Base-by-base conservation (phyloP, 2,113 vertebrate species). In the Dicrurus megarhynchus region DNA sequence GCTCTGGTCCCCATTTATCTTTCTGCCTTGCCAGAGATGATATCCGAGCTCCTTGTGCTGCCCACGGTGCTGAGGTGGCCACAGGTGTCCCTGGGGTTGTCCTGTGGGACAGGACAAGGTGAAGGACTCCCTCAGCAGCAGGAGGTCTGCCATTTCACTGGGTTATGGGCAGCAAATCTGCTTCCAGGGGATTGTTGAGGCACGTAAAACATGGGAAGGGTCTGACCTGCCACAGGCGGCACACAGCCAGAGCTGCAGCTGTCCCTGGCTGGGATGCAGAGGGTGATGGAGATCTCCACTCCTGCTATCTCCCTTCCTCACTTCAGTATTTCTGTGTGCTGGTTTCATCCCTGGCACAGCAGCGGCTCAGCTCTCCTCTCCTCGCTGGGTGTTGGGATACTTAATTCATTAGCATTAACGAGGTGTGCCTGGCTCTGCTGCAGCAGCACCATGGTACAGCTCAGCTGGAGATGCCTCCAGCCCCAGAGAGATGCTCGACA, bases 1-100 rank as follows among this genome's bases (percentile, higher is more conserved):
- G 3, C 74, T 92, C 77, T 39, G 74, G 27, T 93, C 56, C 53
- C 15, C 65, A 71, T 95, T 95, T 90, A 61, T 90, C 89, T 89
- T 71, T 67, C 63, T 59, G 35, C 74, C 2, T 9, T 67, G 89
- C 71, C 76, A 69, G 6, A 55, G 93, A 61, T 37, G 27, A 15
- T 46, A 73, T 65, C 53, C 53, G n/a, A 90, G 71, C 50, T 56
- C 23, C 32, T 55, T 0, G 2, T 50, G 42, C 86, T 71, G 64
- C 44, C 35, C 0, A 0, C 17, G 69, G 35, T 55, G 44, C 89
- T 57, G n/a, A 67, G n/a, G n/a, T 33, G 55, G 22, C 64, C 6
- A 1, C 1, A 1, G 47, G 11, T 35, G 37, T 5, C 57, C 16
- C 64, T 52, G 46, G 41, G 10, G 14, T 17, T 53, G n/a, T 89